Evolutionary conservation across 2,888 invertebrate genomes (phyloP).

Genomic region (Silvanus unidentatus): DNA sequence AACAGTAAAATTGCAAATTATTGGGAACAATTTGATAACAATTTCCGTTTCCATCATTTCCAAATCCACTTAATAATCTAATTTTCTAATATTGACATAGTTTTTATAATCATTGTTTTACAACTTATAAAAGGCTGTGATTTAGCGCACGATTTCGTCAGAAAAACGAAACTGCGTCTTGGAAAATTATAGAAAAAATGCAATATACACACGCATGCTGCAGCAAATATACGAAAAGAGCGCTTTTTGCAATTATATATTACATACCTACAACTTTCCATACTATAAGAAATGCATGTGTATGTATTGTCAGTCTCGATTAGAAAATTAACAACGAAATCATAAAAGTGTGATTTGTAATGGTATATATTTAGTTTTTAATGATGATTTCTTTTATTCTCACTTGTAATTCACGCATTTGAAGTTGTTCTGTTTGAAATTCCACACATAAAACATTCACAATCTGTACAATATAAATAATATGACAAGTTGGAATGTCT

Average conservation of each 20-base stretch:
- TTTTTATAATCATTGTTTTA: slow-evolving; percentile 24
- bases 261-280: too few relatives aligned
- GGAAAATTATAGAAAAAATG: slow-evolving; percentile 11
- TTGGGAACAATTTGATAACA: slow-evolving; percentile 6
- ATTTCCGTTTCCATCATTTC: slow-evolving; percentile 18
- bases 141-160: neutral
- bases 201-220: slow-evolving; percentile 21
- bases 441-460: too few relatives aligned
- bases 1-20: neutral
- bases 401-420: too few relatives aligned
- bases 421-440: too few relatives aligned
- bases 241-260: slow-evolving; percentile 2
- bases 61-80: slow-evolving; percentile 19
- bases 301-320: slow-evolving; percentile 37
- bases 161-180: neutral
- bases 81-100: slow-evolving; percentile 33
- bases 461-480: too few relatives aligned
- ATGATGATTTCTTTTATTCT: too few relatives aligned
- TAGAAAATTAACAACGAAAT: slow-evolving; percentile 25
- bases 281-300: slow-evolving; percentile 22
- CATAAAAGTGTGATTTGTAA: too few relatives aligned
- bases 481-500: too few relatives aligned
- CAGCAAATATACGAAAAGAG: slow-evolving; percentile 12
- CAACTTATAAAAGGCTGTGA: slow-evolving; percentile 18
- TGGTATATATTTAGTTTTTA: too few relatives aligned